phyloP scores from a whole-genome alignment of 2,113 vertebrate genomes.

The Bombycilla garrulus region DNA sequence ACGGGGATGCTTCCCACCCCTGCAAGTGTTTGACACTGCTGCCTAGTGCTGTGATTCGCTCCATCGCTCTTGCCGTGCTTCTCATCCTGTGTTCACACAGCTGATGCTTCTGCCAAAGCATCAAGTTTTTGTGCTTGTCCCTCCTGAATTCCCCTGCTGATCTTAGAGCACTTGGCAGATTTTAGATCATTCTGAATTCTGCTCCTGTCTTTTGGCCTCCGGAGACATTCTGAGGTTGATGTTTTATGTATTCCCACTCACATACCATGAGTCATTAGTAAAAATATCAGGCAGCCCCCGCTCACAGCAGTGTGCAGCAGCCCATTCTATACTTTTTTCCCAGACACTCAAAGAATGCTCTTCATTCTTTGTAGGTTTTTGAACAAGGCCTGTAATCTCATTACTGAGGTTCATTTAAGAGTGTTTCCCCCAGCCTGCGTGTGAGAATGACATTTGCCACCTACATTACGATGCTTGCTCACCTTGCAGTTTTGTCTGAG shows the following conservation, averaged over 20 bases:
- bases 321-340: background rate
- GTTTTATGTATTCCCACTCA: conserved; percentile 34
- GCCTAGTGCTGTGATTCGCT: background rate
- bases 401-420: background rate
- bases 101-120: background rate
- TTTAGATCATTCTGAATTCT: conserved; percentile 42
- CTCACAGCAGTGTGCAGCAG: background rate
- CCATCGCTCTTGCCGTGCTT: background rate
- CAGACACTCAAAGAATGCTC: background rate
- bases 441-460: background rate
- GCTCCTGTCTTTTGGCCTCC: background rate
- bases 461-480: fast-evolving
- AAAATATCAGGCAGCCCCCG: background rate
- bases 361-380: background rate
- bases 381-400: background rate
- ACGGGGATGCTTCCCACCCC: fast-evolving
- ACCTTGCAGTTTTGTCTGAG: background rate
- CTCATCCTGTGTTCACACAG: background rate
- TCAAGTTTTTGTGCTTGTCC: background rate
- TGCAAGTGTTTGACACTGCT: fast-evolving
- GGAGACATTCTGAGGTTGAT: background rate
- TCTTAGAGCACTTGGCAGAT: background rate
- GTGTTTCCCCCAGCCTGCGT: background rate
- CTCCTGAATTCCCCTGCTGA: background rate
- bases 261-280: conserved; percentile 21